Evolutionary conservation across 37 sponge, comb jelly and placozoan genomes (phyloP).

Genomic region (Aphrocallistes beatrix): DNA sequence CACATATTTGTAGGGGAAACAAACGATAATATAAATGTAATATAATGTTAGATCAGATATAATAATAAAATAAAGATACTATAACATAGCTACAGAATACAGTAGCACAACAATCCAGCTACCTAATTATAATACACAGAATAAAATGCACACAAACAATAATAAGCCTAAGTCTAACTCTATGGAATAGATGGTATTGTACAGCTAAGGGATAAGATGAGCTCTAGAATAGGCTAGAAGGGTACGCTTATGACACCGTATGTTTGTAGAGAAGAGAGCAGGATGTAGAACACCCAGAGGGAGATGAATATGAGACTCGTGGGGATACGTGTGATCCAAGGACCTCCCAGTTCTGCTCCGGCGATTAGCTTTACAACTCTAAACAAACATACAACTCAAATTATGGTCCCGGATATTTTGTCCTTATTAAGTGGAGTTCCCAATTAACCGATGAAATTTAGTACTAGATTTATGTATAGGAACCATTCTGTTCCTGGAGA

Average conservation of each 20-base stretch:
- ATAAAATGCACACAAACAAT: conserved; percentile 16
- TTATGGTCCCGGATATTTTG: too few relatives aligned
- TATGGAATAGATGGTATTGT: not conserved
- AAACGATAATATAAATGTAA: too few relatives aligned
- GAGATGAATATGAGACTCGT: conserved; percentile 25
- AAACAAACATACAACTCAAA: too few relatives aligned
- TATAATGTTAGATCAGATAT: too few relatives aligned
- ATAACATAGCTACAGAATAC: too few relatives aligned
- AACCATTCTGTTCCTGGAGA: too few relatives aligned
- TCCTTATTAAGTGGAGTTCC: too few relatives aligned
- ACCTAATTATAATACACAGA: not conserved
- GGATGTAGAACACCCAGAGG: conserved; percentile 46
- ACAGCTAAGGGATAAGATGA: not conserved
- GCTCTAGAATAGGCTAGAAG: not conserved
- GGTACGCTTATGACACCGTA: conserved; percentile 28
- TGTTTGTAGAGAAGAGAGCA: conserved; percentile 33
- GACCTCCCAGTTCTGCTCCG: conserved; percentile 47
- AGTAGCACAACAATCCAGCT: too few relatives aligned
- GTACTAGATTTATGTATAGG: too few relatives aligned
- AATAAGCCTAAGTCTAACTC: not conserved
- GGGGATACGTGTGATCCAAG: not conserved
- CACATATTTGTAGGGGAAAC: too few relatives aligned
- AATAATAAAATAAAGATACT: too few relatives aligned
- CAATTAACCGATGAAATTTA: too few relatives aligned
- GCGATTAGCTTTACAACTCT: conserved; percentile 21